Evolutionary conservation across 1,140 invertebrate species (phyloP).

Genomic region (Andrena cerasifolii): DNA sequence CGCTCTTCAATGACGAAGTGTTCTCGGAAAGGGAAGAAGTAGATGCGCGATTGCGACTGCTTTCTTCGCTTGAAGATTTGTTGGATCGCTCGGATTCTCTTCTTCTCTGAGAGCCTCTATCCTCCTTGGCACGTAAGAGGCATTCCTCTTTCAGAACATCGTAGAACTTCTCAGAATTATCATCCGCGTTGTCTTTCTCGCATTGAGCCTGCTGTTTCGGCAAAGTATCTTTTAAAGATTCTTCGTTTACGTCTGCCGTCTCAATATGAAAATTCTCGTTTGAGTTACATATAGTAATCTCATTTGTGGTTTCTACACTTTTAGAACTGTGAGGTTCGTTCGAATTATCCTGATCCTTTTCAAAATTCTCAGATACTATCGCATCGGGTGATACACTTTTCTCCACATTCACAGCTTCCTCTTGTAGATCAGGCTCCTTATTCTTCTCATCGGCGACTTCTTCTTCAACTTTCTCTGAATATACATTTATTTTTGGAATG

Average conservation of each 20-base stretch:
- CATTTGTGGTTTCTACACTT: too few species aligned
- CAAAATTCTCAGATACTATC: background rate
- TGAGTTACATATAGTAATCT: background rate
- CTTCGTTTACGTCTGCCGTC: background rate
- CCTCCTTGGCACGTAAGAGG: background rate
- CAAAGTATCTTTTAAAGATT: background rate
- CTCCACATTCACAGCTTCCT: background rate
- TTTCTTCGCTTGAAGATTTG: slow-evolving; percentile 6
- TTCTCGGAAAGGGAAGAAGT: background rate
- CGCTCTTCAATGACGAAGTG: background rate
- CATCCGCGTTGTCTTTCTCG: background rate
- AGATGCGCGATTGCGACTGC: background rate
- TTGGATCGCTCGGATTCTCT: slow-evolving; percentile 22
- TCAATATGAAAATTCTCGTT: background rate
- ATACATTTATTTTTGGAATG: background rate
- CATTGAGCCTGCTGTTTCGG: background rate
- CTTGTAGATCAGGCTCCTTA: background rate
- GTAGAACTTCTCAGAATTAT: background rate
- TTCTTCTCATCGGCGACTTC: background rate
- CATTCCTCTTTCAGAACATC: background rate
- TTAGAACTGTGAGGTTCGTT: background rate
- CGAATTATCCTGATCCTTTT: background rate
- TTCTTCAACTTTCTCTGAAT: background rate
- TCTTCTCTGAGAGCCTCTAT: background rate
- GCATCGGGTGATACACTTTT: background rate